A percentile compares a stretch with the other conserved stretches of the same genome.
phyloP scores from a whole-genome alignment of 2,888 invertebrate species.

The Tupiocoris notatus region DNA sequence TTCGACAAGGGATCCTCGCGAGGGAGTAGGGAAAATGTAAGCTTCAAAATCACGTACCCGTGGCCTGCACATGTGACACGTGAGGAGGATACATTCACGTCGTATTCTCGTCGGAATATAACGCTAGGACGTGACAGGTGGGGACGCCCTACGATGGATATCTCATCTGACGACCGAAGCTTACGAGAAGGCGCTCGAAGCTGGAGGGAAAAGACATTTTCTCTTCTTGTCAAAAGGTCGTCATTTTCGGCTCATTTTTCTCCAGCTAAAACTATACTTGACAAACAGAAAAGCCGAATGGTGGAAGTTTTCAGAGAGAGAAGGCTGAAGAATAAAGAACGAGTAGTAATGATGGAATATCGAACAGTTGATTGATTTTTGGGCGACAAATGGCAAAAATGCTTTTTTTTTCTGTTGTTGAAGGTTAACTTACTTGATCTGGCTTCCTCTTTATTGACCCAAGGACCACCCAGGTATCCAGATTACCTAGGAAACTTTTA shows the following conservation, averaged over 20 bases:
- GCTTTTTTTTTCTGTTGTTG: too few relatives aligned
- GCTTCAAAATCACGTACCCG: not conserved
- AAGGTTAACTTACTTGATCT: too few relatives aligned
- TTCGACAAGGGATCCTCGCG: not conserved
- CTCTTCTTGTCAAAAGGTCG: not conserved
- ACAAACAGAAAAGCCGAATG: too few relatives aligned
- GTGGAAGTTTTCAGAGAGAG: too few relatives aligned
- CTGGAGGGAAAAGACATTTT: not conserved
- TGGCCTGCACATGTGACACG: not conserved
- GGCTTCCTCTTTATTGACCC: too few relatives aligned
- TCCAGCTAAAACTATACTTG: too few relatives aligned
- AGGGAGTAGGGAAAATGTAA: not conserved
- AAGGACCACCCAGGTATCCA: too few relatives aligned
- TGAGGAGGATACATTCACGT: not conserved
- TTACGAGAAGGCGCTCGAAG: not conserved
- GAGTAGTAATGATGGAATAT: too few relatives aligned
- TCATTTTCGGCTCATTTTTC: not conserved
- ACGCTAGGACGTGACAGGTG: not conserved
- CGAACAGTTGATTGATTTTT: too few relatives aligned
- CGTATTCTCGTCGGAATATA: not conserved
- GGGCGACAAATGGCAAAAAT: too few relatives aligned
- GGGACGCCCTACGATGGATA: not conserved
- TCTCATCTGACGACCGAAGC: not conserved
- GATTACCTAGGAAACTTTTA: too few relatives aligned
- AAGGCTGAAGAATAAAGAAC: too few relatives aligned